Percentiles rank a stretch among this genome's conserved stretches.
Evolutionary conservation across 2,797 vertebrate genomes (phyloP).

Genomic region (Hypotaenidia okinawae): DNA sequence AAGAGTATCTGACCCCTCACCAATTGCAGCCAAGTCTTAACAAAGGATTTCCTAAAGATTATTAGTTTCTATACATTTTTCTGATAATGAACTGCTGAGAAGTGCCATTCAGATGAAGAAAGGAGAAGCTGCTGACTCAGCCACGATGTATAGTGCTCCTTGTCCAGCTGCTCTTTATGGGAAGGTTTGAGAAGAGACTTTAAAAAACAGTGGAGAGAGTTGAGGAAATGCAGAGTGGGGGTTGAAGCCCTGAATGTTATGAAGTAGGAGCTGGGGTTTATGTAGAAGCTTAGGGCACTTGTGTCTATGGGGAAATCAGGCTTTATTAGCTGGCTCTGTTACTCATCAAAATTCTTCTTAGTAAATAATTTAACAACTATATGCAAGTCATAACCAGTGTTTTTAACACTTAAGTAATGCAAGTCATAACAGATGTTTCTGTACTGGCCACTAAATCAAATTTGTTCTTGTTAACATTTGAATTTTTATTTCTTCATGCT

Average conservation of each 20-base stretch:
- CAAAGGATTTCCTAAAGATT: background rate
- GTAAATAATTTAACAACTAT: background rate
- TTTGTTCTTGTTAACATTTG: background rate
- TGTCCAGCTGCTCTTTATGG: background rate
- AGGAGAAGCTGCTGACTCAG: background rate
- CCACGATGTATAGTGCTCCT: fast-evolving
- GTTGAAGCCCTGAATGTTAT: background rate
- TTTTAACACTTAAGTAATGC: background rate
- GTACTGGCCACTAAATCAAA: background rate
- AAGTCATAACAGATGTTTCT: background rate
- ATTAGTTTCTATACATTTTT: background rate
- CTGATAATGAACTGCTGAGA: background rate
- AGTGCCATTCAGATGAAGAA: background rate
- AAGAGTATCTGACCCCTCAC: background rate
- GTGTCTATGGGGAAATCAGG: background rate
- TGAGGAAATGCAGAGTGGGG: background rate
- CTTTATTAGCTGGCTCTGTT: background rate
- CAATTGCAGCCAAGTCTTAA: background rate
- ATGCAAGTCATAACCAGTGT: background rate
- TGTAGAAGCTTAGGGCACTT: background rate
- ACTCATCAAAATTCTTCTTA: background rate
- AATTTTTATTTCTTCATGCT: background rate
- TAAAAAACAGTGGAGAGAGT: background rate
- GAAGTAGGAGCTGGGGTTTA: background rate
- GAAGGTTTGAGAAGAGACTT: background rate